Percentiles rank a stretch among this genome's conserved stretches.
Conservation (phyloP, 2,797 vertebrate species). For the Heterohyrax brucei region DNA sequence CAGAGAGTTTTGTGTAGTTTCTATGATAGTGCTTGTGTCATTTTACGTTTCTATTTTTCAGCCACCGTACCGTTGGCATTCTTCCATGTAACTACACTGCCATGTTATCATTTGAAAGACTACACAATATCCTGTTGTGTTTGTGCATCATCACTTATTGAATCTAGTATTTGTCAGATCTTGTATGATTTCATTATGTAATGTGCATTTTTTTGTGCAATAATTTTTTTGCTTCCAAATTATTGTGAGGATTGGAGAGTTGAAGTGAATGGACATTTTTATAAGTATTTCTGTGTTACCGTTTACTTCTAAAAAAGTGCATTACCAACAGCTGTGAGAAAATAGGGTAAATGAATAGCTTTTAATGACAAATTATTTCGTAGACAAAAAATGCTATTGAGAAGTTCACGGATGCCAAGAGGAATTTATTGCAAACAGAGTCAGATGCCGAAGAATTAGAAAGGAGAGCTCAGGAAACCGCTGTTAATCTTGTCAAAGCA, state of each 20-base stretch:
- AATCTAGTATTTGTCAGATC: constrained; percentile 55
- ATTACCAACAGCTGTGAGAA: neutral
- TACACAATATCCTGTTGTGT: neutral
- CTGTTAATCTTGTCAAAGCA: constrained; percentile 90
- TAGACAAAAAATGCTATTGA: constrained; percentile 91
- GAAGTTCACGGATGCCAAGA: constrained; percentile 89
- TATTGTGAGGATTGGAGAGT: constrained; percentile 39
- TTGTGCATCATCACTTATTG: constrained; percentile 14
- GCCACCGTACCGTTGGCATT: neutral
- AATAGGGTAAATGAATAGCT: constrained; percentile 65
- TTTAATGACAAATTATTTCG: constrained; percentile 80
- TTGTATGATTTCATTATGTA: constrained; percentile 23
- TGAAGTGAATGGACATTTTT: constrained; percentile 52
- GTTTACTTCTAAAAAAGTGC: constrained; percentile 46
- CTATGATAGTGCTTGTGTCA: neutral
- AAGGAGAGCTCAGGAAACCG: constrained; percentile 90
- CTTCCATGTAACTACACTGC: neutral
- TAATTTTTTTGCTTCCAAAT: constrained; percentile 58
- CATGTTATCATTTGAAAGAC: constrained; percentile 42
- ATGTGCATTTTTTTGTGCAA: constrained; percentile 42
- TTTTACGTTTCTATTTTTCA: constrained; percentile 55
- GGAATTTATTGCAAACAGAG: constrained; percentile 88
- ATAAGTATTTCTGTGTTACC: neutral
- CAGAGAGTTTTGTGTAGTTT: constrained; percentile 27
- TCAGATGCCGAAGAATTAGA: constrained; percentile 93